Evolutionary conservation across 1,140 invertebrate genomes (phyloP), one percentile per base, ranked within the genome.

Genomic region (Neuroterus valhalla): DNA sequence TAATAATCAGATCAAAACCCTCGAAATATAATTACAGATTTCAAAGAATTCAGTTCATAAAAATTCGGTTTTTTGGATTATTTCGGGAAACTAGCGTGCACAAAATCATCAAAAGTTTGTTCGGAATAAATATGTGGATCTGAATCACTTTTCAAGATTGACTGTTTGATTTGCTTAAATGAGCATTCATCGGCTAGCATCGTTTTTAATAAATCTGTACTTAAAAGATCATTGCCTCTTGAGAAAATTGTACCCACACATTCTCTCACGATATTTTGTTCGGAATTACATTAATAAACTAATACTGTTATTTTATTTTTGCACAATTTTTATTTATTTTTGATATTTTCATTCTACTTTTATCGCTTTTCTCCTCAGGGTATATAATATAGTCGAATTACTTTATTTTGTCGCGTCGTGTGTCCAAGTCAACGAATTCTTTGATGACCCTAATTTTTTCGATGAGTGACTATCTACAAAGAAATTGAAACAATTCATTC

Each of bases 391-490:
- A 38, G 6, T 38, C 31, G 31, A 38, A 38, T 38, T 8, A 38
- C 10, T 15, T 46, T 46, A 3, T 46, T n/a, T 46, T 46, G 12
- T 50, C 2, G 23, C 23, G 52, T 5, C 23, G 26, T 3, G 23
- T 55, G 23, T 15, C 23, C 26, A 26, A n/a, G 55, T 15, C 23
- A 62, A 62, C 31, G 23, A 62, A 62, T 62, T 62, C 55, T 12
- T 62, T 62, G 31, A 62, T 62, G 55, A 62, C 55, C 55, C 23
- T 62, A 62, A 62, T 62, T 62, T 62, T 62, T 26, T 62, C 31
- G 19, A 38, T 38, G 31, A 38, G 31, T 38, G 31, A 38, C 31
- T 55, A 14, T 62, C 55, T 3, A 62, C 55, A 31, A 23, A 31
- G 23, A 62, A 14, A 31, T 23, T 26, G 31, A 62, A 31, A 21